Evolutionary conservation across 2,113 vertebrate species (phyloP), one percentile per base, ranked within the genome.

Genomic region (Crotalus tigris): DNA sequence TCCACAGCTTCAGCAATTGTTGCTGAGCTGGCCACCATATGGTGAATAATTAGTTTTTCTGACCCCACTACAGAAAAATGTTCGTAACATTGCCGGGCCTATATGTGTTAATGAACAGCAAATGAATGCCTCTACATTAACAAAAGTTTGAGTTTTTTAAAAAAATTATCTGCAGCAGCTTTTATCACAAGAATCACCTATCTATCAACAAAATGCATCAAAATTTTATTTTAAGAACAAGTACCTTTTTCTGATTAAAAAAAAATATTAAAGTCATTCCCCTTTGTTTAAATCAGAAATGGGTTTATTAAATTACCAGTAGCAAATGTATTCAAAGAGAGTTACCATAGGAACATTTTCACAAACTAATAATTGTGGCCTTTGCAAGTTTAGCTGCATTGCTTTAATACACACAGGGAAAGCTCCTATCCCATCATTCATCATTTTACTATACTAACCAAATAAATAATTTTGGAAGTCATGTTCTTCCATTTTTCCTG

Each of bases 11-110:
- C 96, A 95, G 97, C 94, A 97, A 98, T 98, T 99, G 98, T 98
- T 98, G 97, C 96, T 97, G 97, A 98, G 98, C 97, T 87, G 94
- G 97, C 97, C 98, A 98, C 98, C 99, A 99, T 99, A 99, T 99
- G 99, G 99, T 96, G 98, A 98, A 99, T 99, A 99, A 99, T 99
- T 99, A 99, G 98, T 98, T 98, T 98, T 98, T 98, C 97, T 97
- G 97, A 98, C 98, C 97, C 97, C 97, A 95, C 97, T 98, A 98
- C 96, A 98, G 97, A 98, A 98, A 98, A 98, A 98, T 97, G 97
- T 96, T 95, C 59, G 1, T 95, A 95, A 95, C 97, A 97, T 96
- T 98, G 97, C 97, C 96, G 97, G 96, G 97, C 96, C 94, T 98
- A 98, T 97, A 96, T 97, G 97, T 97, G 94, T 97, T 98, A 98